Evolutionary conservation across 1,140 invertebrate species (phyloP), one percentile per base, ranked within the genome.

Genomic region (Platorchestia sp.): DNA sequence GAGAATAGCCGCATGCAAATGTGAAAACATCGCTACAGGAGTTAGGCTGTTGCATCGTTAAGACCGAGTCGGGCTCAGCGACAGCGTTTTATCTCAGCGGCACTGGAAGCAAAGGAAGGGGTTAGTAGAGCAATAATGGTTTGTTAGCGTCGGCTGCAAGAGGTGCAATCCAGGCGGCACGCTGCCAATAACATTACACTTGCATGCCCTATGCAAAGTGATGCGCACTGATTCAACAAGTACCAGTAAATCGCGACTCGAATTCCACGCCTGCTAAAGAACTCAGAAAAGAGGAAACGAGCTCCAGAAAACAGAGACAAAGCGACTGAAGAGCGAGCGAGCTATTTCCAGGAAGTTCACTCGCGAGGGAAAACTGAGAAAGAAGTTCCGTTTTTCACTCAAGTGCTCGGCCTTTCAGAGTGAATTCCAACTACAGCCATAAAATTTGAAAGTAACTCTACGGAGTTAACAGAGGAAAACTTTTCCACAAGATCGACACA

Each of bases 171-270:
- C 45, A 44, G 91, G 91, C 91, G 91, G 91, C 91, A 93, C 45
- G 91, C 0, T 93, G 91, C 91, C 91, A 93, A 93, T 93, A 93
- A 93, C 91, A 93, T 93, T 93, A 93, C 91, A 93, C 91, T 93
- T 93, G 91, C 91, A 93, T 93, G 91, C 91, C 45, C 91, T 93
- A 93, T 93, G 91, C 91, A 93, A 93, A 93, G 45, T 44, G 91
- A 93, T 10, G 91, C 91, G 91, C 91, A 93, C 91, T 45, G 91
- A 93, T 93, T 93, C 45, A 93, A 93, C 91, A 93, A 47, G 91
- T 44, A 45, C 43, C 91, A 47, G 44, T 93, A 93, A 93, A 93
- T 93, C 45, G 41, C 43, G 45, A 45, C 91, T 47, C 91, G 45
- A 45, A 45, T 93, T 93, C 43, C 87, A 90, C 41, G 87, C 87